Base-by-base conservation (phyloP, 2,888 invertebrate species). In the Drosophila silvestris region DNA sequence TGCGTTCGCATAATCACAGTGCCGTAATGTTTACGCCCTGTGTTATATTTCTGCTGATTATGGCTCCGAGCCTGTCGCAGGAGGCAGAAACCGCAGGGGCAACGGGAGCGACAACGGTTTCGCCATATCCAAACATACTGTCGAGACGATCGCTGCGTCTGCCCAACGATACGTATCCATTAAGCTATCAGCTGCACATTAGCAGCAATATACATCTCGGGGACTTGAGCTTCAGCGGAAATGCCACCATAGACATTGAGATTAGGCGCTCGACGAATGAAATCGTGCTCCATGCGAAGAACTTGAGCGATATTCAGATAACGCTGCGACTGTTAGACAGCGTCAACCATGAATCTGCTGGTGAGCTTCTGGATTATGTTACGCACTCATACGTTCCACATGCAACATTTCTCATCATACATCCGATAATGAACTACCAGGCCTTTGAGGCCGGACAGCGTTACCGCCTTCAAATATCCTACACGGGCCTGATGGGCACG, bases 111-210 rank as follows among this genome's bases (percentile, higher is more conserved):
- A 6, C 54, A 39, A 19, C 68, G 56, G 0, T 50, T 22, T 37
- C 54, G n/a, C 47, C 58, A 33, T 28, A 52, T 32, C n/a, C 57
- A 22, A 52, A 66, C 7, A 51, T 66, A 26, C n/a, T 56, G n/a
- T 12, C 60, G 0, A 26, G 9, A 10, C 78, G 90, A 51, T 77
- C 93, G 3, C 82, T 95, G 91, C 93, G 94, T 33, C 94, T 96
- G 66, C 96, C 95, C 0, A 94, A 93, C 4, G 94, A 94, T 79
- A 93, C 95, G 66, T 90, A 89, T 12, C 96, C 96, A 0, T 73
- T 91, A 39, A 94, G 94, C 84, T 96, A 95, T 89, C 93, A 94
- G 79, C 79, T 93, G 47, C 91, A 92, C 57, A 84, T 93, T 12
- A 70, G 69, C 33, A 93, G 81, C 12, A 78, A 85, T 50, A 87